phyloP scores from a whole-genome alignment of 2,888 invertebrate species.

The Erebia palarica region DNA sequence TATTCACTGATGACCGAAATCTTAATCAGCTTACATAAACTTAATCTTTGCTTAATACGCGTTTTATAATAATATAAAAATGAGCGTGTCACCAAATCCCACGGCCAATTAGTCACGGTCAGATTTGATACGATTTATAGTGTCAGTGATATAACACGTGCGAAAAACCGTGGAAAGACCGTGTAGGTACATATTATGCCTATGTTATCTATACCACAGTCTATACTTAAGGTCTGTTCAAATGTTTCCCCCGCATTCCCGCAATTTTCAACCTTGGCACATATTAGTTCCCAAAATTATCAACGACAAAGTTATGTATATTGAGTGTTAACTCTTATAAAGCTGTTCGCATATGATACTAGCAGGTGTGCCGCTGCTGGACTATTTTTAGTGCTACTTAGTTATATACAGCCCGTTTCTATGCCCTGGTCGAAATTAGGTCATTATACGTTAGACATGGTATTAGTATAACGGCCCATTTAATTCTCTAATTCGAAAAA shows the following conservation, averaged over 20 bases:
- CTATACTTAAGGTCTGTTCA: too few relatives aligned
- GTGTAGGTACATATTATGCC: not conserved
- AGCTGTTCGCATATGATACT: not conserved
- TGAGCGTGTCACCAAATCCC: constrained; percentile 8
- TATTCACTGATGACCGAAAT: too few relatives aligned
- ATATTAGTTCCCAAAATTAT: not conserved
- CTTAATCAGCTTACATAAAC: not conserved
- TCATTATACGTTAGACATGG: too few relatives aligned
- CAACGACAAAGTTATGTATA: not conserved
- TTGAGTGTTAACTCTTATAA: not conserved
- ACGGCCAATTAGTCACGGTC: constrained; percentile 30
- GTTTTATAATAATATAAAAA: constrained; percentile 5
- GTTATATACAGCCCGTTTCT: too few relatives aligned
- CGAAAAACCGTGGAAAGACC: not conserved
- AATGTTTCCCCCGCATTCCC: not conserved
- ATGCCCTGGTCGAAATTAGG: too few relatives aligned
- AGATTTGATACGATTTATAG: constrained; percentile 18
- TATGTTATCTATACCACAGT: not conserved
- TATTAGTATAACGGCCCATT: too few relatives aligned
- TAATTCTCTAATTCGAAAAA: too few relatives aligned
- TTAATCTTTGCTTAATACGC: too few relatives aligned
- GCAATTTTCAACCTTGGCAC: not conserved
- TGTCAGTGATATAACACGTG: constrained; percentile 29
- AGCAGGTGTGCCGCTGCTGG: too few relatives aligned
- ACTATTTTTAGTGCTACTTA: too few relatives aligned